Conservation (phyloP, 1,140 invertebrate genomes). For the Drosophila kohkoa region DNA sequence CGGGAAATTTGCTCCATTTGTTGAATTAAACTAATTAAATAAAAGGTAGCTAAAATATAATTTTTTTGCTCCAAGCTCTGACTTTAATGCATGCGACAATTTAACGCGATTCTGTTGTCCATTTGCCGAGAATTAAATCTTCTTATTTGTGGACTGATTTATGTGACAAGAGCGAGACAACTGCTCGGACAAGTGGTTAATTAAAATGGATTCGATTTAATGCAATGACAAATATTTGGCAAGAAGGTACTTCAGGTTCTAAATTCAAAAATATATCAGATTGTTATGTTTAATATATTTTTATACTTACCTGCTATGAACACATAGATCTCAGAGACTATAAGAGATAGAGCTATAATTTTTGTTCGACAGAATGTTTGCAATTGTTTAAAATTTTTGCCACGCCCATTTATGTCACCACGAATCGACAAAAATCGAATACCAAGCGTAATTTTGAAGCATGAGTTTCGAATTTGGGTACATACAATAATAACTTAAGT, state of each 20-base stretch:
- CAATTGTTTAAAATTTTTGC: no score
- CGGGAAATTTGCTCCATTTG: slow-evolving; percentile 43
- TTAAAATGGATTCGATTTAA: slow-evolving; percentile 59
- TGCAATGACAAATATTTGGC: neutral
- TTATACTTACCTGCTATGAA: no score
- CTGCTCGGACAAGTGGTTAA: slow-evolving; percentile 49
- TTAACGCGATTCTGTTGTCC: slow-evolving; percentile 5
- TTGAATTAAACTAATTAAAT: slow-evolving; percentile 74
- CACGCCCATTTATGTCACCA: no score
- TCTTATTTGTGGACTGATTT: slow-evolving; percentile 47
- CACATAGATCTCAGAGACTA: no score
- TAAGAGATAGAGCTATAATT: no score
- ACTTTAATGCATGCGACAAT: slow-evolving; percentile 59
- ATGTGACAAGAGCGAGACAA: slow-evolving; percentile 49
- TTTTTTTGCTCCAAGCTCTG: neutral
- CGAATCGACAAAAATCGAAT: no score
- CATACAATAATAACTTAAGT: no score
- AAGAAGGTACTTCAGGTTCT: neutral
- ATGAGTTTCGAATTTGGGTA: no score
- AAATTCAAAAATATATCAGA: no score
- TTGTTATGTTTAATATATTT: no score
- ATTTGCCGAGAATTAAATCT: neutral
- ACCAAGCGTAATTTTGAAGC: no score
- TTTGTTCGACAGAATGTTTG: no score
- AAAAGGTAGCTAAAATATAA: slow-evolving; percentile 53